Evolutionary conservation across 2,888 invertebrate genomes (phyloP).

Genomic region (Oligia latruncula): DNA sequence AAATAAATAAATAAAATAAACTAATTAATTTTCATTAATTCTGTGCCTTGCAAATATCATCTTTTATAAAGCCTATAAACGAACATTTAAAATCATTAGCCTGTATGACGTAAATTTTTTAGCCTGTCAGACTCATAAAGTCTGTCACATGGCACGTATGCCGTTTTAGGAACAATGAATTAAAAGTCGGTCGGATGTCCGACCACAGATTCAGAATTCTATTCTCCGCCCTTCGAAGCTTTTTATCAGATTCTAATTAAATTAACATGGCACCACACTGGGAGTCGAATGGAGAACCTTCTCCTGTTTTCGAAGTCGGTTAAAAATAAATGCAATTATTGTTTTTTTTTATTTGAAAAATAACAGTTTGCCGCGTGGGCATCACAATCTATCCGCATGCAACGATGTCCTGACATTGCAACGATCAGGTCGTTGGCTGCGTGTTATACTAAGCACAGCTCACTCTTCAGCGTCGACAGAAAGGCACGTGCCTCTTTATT

Average conservation of each 20-base stretch:
- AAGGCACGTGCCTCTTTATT: constrained; percentile 17
- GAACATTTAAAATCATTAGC: too few relatives aligned
- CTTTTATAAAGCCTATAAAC: too few relatives aligned
- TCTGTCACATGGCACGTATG: too few relatives aligned
- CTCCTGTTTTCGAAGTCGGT: background rate
- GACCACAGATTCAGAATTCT: background rate
- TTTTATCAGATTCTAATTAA: background rate
- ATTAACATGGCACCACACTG: background rate
- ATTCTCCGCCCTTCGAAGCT: background rate
- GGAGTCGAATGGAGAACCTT: background rate
- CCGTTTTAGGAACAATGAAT: too few relatives aligned
- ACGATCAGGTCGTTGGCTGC: constrained; percentile 1
- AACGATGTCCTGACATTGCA: background rate
- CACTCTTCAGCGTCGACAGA: constrained; percentile 11
- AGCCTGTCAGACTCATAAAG: too few relatives aligned
- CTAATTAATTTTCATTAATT: too few relatives aligned
- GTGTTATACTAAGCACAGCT: background rate
- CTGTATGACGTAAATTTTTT: too few relatives aligned
- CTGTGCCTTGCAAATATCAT: too few relatives aligned
- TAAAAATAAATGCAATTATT: constrained; percentile 7
- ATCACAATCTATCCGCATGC: constrained; percentile 7
- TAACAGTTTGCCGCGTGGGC: constrained; percentile 28
- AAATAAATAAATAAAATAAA: too few relatives aligned
- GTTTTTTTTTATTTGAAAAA: constrained; percentile 33
- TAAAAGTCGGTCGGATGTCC: too few relatives aligned